phyloP scores from a whole-genome alignment of 2,888 invertebrate species.

The Eustalomyia histrio region DNA sequence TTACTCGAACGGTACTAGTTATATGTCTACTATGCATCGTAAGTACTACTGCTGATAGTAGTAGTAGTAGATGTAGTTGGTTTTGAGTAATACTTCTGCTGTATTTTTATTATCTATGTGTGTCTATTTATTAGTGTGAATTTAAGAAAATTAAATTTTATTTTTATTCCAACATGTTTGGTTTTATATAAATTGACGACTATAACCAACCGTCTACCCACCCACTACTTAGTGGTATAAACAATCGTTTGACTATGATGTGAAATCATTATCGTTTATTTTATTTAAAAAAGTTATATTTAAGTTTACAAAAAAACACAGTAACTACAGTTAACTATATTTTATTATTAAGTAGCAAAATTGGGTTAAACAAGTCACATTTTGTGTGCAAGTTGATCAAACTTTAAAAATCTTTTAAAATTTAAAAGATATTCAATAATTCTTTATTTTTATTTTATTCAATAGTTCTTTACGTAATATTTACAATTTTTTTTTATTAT shows the following conservation, averaged over 20 bases:
- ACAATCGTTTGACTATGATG: neutral
- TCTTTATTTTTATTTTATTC: too few species aligned
- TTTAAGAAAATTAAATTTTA: slow-evolving; percentile 42
- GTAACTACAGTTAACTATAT: neutral
- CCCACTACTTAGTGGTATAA: neutral
- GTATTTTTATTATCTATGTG: neutral
- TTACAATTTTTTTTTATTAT: too few species aligned
- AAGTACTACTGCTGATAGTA: too few species aligned
- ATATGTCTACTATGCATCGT: too few species aligned
- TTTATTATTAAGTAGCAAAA: slow-evolving; percentile 16
- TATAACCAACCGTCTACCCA: neutral
- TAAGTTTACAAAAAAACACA: neutral
- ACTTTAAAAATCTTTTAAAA: neutral
- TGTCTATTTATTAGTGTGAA: slow-evolving; percentile 11
- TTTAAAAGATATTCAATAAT: too few species aligned
- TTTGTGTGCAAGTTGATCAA: neutral
- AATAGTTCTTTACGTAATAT: too few species aligned
- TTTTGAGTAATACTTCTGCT: neutral
- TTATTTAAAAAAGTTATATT: neutral
- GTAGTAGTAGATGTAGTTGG: too few species aligned
- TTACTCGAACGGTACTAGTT: neutral
- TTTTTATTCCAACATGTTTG: slow-evolving; percentile 20
- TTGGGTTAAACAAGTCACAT: slow-evolving; percentile 43
- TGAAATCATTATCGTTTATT: slow-evolving; percentile 1
- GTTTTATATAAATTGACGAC: slow-evolving; percentile 19